Evolutionary conservation across 2,113 vertebrate genomes (phyloP).

Genomic region (Blennius ocellaris): DNA sequence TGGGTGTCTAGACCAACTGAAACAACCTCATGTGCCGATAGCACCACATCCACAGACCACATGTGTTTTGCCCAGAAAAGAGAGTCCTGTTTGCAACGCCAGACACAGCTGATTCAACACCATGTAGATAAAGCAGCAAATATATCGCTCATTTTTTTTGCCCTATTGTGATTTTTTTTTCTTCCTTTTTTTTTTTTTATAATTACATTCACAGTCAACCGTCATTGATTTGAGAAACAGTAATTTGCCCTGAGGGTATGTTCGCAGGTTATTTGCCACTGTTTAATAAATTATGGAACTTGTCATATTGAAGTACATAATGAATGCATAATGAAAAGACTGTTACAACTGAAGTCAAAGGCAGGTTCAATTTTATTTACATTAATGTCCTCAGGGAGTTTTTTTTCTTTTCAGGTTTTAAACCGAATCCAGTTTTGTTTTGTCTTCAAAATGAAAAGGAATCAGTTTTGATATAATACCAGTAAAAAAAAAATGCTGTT

Average conservation of each 20-base stretch:
- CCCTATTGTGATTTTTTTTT: not conserved
- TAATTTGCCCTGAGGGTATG: not conserved
- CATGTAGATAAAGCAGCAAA: not conserved
- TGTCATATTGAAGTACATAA: not conserved
- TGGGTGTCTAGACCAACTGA: constrained; percentile 43
- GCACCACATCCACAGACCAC: constrained; percentile 31
- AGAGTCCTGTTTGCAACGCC: not conserved
- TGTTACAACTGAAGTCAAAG: constrained; percentile 4
- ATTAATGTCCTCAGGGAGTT: not conserved
- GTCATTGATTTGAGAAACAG: too few species aligned
- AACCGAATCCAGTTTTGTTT: constrained; percentile 1
- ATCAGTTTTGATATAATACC: constrained; percentile 7
- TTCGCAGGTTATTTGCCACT: too few species aligned
- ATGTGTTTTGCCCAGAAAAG: constrained; percentile 18
- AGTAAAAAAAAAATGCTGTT: not conserved
- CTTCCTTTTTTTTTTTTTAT: not conserved
- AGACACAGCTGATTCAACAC: constrained; percentile 11
- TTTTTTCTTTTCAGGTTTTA: not conserved
- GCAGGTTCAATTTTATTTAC: not conserved
- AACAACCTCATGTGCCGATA: constrained; percentile 22
- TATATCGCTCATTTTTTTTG: not conserved
- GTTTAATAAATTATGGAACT: not conserved
- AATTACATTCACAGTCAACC: not conserved
- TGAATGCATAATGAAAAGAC: not conserved
- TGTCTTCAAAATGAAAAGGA: not conserved